Percentiles rank a stretch among this genome's conserved stretches.
phyloP scores from a whole-genome alignment of 2,797 vertebrate genomes.

The Semaprochilodus insignis region DNA sequence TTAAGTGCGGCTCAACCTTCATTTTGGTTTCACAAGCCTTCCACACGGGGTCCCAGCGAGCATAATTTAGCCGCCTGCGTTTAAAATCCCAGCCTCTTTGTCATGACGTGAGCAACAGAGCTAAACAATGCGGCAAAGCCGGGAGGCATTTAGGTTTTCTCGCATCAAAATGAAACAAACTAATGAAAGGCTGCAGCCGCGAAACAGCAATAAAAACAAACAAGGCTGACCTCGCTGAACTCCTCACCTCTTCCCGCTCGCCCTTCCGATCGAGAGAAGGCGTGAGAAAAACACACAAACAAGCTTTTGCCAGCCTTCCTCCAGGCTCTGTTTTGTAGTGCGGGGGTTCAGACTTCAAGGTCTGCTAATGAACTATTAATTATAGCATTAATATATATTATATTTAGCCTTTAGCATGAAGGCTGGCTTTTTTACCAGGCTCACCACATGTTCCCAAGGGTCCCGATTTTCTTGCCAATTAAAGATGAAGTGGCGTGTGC shows the following conservation, averaged over 20 bases:
- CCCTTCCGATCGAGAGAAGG: slow-evolving; percentile 4
- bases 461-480: slow-evolving; percentile 73
- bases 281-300: slow-evolving; percentile 33
- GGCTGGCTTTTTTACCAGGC: slow-evolving; percentile 63
- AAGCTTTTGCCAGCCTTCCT: slow-evolving; percentile 13
- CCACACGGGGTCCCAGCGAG: slow-evolving; percentile 51
- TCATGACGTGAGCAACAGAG: slow-evolving; percentile 37
- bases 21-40: slow-evolving; percentile 50
- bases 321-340: slow-evolving; percentile 12
- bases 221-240: slow-evolving; percentile 35
- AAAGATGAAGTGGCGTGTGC: slow-evolving; percentile 56
- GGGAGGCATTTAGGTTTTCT: slow-evolving; percentile 29
- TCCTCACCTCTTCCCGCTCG: slow-evolving; percentile 12
- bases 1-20: slow-evolving; percentile 60
- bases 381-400: slow-evolving; percentile 25
- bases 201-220: slow-evolving; percentile 32
- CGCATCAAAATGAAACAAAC: slow-evolving; percentile 21
- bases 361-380: slow-evolving; percentile 51
- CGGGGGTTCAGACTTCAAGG: slow-evolving; percentile 34
- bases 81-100: slow-evolving; percentile 31
- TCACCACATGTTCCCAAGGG: slow-evolving; percentile 39
- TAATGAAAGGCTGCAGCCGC: slow-evolving; percentile 1
- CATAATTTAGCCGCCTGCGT: slow-evolving; percentile 56
- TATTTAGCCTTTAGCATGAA: slow-evolving; percentile 9
- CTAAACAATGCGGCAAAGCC: slow-evolving; percentile 34